Percentiles rank a stretch among this genome's conserved stretches.
phyloP scores from a whole-genome alignment of 2,888 invertebrate genomes.

The Tetrapedia diversipes region DNA sequence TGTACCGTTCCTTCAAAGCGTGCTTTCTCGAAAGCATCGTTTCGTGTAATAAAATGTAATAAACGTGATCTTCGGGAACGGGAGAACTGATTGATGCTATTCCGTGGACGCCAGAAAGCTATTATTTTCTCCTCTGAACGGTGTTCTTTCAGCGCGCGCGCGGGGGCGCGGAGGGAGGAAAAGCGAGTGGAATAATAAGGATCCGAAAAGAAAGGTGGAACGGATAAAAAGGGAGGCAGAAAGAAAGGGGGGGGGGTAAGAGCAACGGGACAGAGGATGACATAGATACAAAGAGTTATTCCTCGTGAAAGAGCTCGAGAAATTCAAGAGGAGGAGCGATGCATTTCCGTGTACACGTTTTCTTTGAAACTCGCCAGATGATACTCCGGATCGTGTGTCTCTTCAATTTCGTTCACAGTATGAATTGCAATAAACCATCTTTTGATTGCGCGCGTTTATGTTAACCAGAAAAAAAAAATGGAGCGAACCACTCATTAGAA shows the following conservation, averaged over 20 bases:
- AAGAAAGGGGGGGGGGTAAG: not conserved
- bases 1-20: not conserved
- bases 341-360: conserved; percentile 41
- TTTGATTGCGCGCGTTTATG: not conserved
- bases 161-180: not conserved
- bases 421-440: conserved; percentile 27
- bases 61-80: conserved; percentile 21
- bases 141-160: conserved; percentile 28
- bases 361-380: conserved; percentile 32
- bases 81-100: conserved; percentile 37
- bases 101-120: conserved; percentile 31
- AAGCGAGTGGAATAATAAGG: conserved; percentile 41
- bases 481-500: not conserved
- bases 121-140: conserved; percentile 35
- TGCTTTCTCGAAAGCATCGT: not conserved
- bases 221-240: not conserved
- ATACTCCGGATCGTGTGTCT: conserved; percentile 17
- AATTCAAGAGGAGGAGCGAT: conserved; percentile 37
- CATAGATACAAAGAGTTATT: conserved; percentile 56
- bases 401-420: conserved; percentile 23
- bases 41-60: conserved; percentile 36
- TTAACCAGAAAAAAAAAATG: not conserved
- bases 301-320: conserved; percentile 45
- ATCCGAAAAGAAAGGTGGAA: conserved; percentile 21
- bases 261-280: conserved; percentile 36